Percentiles rank a stretch among this genome's conserved stretches.
Evolutionary conservation across 2,888 invertebrate species (phyloP).

Genomic region (Capitulum mitella): DNA sequence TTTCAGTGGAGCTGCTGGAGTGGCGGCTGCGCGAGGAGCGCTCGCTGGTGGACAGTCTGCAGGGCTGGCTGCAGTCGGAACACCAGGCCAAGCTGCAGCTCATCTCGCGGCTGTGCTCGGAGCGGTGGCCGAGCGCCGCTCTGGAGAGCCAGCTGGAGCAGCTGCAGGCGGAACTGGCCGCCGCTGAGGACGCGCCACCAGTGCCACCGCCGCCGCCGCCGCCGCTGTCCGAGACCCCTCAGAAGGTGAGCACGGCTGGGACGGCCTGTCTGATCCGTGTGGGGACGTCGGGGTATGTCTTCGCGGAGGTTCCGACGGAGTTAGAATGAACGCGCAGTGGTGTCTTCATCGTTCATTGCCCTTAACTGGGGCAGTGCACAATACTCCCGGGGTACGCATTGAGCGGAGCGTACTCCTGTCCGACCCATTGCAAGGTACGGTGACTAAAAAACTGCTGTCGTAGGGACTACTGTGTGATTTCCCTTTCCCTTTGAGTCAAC

Average conservation of each 20-base stretch:
- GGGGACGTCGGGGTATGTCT: not conserved
- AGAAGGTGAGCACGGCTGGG: not conserved
- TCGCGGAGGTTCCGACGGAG: too few species aligned
- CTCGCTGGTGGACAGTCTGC: not conserved
- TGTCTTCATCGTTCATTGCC: too few species aligned
- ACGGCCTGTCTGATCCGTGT: not conserved
- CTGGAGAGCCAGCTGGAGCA: not conserved
- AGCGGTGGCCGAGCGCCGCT: not conserved
- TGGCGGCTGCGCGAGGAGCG: slow-evolving; percentile 20
- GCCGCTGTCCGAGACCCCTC: not conserved
- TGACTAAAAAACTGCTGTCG: too few species aligned
- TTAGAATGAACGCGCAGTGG: too few species aligned
- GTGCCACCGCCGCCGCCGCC: not conserved
- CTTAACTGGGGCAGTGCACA: too few species aligned
- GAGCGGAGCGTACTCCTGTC: too few species aligned
- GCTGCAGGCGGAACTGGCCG: not conserved
- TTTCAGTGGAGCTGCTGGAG: slow-evolving; percentile 8
- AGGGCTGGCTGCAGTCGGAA: not conserved
- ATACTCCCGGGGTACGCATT: too few species aligned
- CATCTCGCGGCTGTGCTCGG: not conserved
- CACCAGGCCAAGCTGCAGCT: not conserved
- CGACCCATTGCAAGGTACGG: too few species aligned
- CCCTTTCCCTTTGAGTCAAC: too few species aligned
- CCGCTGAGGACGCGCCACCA: not conserved
- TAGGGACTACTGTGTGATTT: too few species aligned